Evolutionary conservation across 2,797 vertebrate genomes (phyloP).

Genomic region (Nyctibius grandis): DNA sequence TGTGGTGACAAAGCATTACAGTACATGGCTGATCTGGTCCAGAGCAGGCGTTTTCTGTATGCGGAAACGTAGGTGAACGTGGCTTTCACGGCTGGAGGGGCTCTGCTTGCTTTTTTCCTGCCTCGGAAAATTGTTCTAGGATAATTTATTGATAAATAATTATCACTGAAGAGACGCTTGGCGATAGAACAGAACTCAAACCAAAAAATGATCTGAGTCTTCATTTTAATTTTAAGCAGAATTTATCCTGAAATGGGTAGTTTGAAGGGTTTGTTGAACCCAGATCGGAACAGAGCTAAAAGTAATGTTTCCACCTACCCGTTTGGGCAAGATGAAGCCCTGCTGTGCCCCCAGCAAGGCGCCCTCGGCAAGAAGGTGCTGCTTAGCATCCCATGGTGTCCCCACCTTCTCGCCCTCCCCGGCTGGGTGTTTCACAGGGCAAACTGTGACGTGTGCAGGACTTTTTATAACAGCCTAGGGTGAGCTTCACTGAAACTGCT

Average conservation of each 20-base stretch:
- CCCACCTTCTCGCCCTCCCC: background rate
- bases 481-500: background rate
- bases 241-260: background rate
- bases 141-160: background rate
- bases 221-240: background rate
- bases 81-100: background rate
- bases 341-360: accelerated
- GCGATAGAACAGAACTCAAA: background rate
- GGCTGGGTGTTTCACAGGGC: accelerated
- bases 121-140: background rate
- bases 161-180: background rate
- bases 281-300: background rate
- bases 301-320: background rate
- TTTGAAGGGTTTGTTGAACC: background rate
- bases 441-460: background rate
- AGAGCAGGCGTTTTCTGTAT: background rate
- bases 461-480: background rate
- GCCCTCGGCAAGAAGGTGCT: background rate
- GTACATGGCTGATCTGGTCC: background rate
- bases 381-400: background rate
- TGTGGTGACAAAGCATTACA: background rate
- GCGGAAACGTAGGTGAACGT: background rate
- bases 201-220: background rate
- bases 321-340: background rate
- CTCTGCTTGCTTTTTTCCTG: background rate